phyloP scores from a whole-genome alignment of 2,113 vertebrate genomes.

The Semnopithecus entellus region DNA sequence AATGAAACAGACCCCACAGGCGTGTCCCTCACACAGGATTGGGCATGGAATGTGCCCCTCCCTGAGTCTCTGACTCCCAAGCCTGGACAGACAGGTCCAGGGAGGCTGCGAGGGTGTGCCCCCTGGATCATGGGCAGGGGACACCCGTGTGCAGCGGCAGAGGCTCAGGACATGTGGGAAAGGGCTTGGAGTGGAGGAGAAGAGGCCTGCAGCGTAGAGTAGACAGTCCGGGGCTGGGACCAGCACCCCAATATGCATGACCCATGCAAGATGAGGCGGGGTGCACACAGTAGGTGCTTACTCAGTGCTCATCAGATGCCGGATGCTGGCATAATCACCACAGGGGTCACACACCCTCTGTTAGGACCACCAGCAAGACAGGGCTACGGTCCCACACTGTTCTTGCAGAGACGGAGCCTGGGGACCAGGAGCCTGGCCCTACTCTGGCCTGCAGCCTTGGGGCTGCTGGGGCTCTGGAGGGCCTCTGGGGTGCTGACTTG shows the following conservation, averaged over 20 bases:
- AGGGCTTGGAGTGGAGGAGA: background rate
- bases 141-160: fast-evolving
- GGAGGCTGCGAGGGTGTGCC: background rate
- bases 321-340: background rate
- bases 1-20: background rate
- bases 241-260: fast-evolving
- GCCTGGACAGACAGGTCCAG: fast-evolving
- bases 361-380: too few relatives aligned
- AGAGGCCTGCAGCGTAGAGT: background rate
- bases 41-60: background rate
- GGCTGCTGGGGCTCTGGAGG: fast-evolving
- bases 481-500: background rate
- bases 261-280: fast-evolving
- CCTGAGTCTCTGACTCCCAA: background rate
- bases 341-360: background rate
- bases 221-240: too few relatives aligned
- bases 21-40: fast-evolving
- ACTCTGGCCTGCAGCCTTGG: fast-evolving
- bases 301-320: background rate
- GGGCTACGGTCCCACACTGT: too few relatives aligned
- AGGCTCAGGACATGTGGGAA: background rate
- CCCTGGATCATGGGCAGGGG: background rate
- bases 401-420: fast-evolving
- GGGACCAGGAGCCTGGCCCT: background rate
- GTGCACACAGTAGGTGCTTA: background rate